Evolutionary conservation across 2,797 vertebrate species (phyloP).

Genomic region (Pipistrellus pipistrellus): DNA sequence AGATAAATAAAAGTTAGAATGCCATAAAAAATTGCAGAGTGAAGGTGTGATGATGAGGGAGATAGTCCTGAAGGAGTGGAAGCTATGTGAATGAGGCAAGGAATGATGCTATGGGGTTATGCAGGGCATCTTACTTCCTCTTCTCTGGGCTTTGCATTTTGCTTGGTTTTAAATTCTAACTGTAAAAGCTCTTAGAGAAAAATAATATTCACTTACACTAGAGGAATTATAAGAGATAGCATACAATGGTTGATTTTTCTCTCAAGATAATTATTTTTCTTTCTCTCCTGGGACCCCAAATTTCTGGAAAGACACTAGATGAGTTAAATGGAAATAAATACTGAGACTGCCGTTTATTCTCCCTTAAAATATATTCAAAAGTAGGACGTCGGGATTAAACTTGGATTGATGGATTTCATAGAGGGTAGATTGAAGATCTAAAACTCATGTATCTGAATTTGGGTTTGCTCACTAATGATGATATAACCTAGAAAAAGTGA

Average conservation of each 20-base stretch:
- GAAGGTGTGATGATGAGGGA: not conserved
- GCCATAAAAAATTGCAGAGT: not conserved
- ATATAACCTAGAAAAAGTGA: not conserved
- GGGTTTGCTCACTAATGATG: not conserved
- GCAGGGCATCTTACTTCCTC: not conserved
- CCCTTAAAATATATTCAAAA: not conserved
- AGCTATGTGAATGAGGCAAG: fast-evolving
- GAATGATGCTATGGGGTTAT: fast-evolving
- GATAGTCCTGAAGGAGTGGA: not conserved
- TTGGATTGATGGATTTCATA: not conserved
- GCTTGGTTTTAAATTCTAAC: not conserved
- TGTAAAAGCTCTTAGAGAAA: not conserved
- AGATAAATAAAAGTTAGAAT: not conserved
- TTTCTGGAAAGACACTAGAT: conserved; percentile 46
- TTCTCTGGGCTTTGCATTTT: not conserved
- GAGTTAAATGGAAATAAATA: conserved; percentile 30
- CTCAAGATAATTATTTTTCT: not conserved
- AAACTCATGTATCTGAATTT: not conserved
- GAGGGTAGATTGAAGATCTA: not conserved
- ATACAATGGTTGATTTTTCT: conserved; percentile 28
- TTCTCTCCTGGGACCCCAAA: conserved; percentile 3
- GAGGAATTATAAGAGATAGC: not conserved
- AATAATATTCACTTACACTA: not conserved
- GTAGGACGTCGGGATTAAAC: not conserved
- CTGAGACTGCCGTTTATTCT: not conserved